Conservation (phyloP, 2,797 vertebrate genomes). For the Spheniscus humboldti region DNA sequence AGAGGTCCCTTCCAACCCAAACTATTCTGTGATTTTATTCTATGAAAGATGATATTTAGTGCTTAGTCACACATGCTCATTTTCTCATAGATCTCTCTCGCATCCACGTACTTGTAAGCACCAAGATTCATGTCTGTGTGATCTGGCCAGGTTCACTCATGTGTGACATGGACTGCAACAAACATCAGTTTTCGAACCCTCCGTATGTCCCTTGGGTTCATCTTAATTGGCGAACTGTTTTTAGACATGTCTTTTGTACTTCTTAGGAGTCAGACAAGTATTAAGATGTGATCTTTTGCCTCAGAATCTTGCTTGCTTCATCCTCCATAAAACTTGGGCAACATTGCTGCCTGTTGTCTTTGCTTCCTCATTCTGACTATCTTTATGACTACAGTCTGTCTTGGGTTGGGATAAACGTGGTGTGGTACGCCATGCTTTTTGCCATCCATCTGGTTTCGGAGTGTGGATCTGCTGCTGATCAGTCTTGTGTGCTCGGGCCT, state of each 20-base stretch:
- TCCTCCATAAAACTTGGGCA: not conserved
- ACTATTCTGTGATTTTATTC: no score
- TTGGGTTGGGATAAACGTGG: not conserved
- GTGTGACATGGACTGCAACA: not conserved
- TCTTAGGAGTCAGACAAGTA: not conserved
- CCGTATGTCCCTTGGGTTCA: not conserved
- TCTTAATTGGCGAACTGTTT: not conserved
- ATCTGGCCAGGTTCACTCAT: not conserved
- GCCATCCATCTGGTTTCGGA: not conserved
- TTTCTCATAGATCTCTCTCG: not conserved
- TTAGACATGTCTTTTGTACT: not conserved
- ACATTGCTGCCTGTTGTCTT: not conserved
- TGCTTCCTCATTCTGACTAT: not conserved
- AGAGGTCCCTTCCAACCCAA: no score
- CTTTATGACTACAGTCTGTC: not conserved
- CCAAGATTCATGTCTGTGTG: not conserved
- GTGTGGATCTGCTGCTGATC: not conserved
- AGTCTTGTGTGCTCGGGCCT: not conserved
- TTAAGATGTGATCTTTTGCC: not conserved
- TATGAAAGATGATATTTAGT: not conserved
- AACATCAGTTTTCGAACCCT: not conserved
- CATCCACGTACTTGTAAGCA: not conserved
- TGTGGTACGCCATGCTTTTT: not conserved
- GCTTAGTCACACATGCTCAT: not conserved
- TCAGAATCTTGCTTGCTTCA: not conserved